phyloP scores from a whole-genome alignment of 2,888 invertebrate species.

The Rhamnusium bicolor region DNA sequence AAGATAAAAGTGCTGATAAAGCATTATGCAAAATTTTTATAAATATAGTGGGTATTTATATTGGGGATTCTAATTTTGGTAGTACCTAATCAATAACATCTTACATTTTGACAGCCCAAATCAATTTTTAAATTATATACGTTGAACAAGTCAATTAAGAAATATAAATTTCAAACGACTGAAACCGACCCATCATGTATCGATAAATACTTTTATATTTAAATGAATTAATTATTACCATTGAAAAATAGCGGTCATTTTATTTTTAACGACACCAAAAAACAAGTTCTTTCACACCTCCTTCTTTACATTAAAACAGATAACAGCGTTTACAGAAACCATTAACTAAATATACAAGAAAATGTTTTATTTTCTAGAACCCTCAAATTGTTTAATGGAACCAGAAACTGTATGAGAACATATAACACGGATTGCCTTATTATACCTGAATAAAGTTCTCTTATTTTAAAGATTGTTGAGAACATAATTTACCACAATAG shows the following conservation, averaged over 20 bases:
- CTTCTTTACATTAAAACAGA: slow-evolving; percentile 56
- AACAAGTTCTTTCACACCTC: slow-evolving; percentile 65
- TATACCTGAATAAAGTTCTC: neutral
- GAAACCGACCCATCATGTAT: slow-evolving; percentile 57
- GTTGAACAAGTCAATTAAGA: slow-evolving; percentile 58
- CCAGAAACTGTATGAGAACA: neutral
- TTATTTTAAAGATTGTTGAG: neutral
- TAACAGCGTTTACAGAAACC: slow-evolving; percentile 55
- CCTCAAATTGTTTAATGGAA: slow-evolving; percentile 24
- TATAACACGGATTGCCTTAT: neutral
- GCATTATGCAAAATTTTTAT: slow-evolving; percentile 1
- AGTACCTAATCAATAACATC: slow-evolving; percentile 35
- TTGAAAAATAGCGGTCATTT: slow-evolving; percentile 64
- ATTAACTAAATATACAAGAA: slow-evolving; percentile 56
- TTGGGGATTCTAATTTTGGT: slow-evolving; percentile 19
- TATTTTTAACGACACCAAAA: slow-evolving; percentile 61
- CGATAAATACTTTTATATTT: slow-evolving; percentile 65
- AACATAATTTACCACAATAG: neutral
- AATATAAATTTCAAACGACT: slow-evolving; percentile 54
- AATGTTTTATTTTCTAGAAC: slow-evolving; percentile 49
- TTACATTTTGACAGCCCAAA: slow-evolving; percentile 42
- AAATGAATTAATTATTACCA: slow-evolving; percentile 65
- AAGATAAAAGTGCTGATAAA: slow-evolving; percentile 2
- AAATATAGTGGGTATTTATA: slow-evolving; percentile 7
- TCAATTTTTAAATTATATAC: slow-evolving; percentile 46